Base-by-base conservation (phyloP, 2,888 invertebrate species). In the Epinotia ramella region DNA sequence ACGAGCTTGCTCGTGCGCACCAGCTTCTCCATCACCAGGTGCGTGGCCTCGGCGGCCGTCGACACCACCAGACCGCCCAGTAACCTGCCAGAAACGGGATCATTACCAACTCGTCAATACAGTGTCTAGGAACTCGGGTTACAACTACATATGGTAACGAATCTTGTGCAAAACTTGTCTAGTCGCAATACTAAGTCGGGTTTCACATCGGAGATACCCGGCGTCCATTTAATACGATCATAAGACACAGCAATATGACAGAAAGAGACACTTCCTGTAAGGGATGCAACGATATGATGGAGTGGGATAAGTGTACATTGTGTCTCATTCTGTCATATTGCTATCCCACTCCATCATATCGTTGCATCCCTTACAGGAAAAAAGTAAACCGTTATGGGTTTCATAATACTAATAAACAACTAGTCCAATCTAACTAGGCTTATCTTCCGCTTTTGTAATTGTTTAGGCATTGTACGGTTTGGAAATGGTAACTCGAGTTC, bases 1-100 rank as follows among this genome's bases (percentile, higher is more conserved):
- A 99, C 95, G 49, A 99, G 95, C 88, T 99, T 99, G 83, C 97
- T 96, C 0, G 98, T 98, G 69, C 99, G 96, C 72, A 96, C 96
- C 13, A 97, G 94, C 73, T 96, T 95, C 46, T 97, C 96, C 96
- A 98, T 97, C 2, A 99, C 96, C 57, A 99, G 95, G 89, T 99
- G 99, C 0, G 98, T 99, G 33, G 98, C 98, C 81, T 97, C 97
- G 6, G 95, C 90, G 64, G 97, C 96, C 78, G 96, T 96, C 3
- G 96, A 96, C 1, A 97, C 97, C 33, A 98, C 94, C 20, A 96
- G 94, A 0, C 98, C 99, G 49, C 99, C 99, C 24, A 99, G 95
- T 89, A 97, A 96, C 78, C 97, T 96, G 89, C 2, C 80, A 81
- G 6, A 77, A 74, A 64, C 65, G 20, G 1, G 13, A 20, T 60